phyloP scores from a whole-genome alignment of 2,888 invertebrate genomes.

The Blastobasis lacticolella region DNA sequence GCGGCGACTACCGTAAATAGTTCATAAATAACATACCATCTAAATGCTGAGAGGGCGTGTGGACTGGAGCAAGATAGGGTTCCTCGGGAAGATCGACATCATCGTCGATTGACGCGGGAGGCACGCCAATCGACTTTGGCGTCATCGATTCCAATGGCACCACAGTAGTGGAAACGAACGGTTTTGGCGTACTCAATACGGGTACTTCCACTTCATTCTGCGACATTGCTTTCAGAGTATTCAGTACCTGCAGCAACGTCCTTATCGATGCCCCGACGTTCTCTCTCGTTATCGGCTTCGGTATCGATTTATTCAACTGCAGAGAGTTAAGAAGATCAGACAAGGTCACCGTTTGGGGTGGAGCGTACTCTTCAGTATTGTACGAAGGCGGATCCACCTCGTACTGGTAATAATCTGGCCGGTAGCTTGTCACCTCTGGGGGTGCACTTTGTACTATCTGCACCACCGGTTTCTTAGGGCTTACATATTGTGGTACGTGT shows the following conservation, averaged over 20 bases:
- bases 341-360: conserved; percentile 37
- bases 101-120: conserved; percentile 22
- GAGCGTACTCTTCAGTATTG: conserved; percentile 22
- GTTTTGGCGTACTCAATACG: conserved; percentile 51
- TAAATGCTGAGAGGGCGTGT: conserved; percentile 56
- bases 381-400: conserved; percentile 25
- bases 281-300: conserved; percentile 82
- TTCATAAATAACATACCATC: conserved; percentile 35
- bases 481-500: conserved; percentile 21
- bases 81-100: conserved; percentile 44
- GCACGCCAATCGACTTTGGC: conserved; percentile 33
- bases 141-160: conserved; percentile 21
- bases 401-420: conserved; percentile 46
- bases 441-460: conserved; percentile 25
- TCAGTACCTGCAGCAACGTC: conserved; percentile 83
- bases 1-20: too few relatives aligned
- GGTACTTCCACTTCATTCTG: conserved; percentile 49
- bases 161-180: conserved; percentile 36
- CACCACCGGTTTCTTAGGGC: conserved; percentile 27
- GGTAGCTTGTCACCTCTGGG: conserved; percentile 24
- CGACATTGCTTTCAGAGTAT: conserved; percentile 74
- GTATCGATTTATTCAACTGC: conserved; percentile 83
- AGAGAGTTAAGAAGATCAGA: conserved; percentile 79
- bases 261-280: conserved; percentile 86
- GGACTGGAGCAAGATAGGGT: conserved; percentile 48